These are phyloP conservation scores for Coregonus sp. DNA, from an alignment of 2,797 vertebrate species.

Conservation along the genomic window DNA sequence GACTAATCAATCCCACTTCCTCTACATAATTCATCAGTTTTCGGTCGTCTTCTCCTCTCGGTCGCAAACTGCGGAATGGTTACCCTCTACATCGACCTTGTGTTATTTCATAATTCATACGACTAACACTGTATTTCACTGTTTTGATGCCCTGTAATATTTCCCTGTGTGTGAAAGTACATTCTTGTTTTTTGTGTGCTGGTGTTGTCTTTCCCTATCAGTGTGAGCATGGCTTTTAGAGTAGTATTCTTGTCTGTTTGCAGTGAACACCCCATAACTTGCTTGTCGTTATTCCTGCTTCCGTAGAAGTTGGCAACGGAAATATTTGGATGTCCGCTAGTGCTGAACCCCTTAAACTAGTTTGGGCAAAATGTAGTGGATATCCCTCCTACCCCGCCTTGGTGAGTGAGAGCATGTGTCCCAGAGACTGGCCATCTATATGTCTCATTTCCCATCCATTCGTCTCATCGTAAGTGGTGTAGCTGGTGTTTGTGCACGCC, in stretches of 20 bases:
- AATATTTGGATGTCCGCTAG: slow-evolving; percentile 89
- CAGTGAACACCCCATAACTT: slow-evolving; percentile 68
- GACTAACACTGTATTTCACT: no score
- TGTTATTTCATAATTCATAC: background rate
- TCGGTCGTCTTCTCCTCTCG: background rate
- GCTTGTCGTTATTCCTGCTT: slow-evolving; percentile 74
- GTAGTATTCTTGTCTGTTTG: slow-evolving; percentile 47
- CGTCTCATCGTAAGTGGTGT: slow-evolving; percentile 63
- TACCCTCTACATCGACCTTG: slow-evolving; percentile 8
- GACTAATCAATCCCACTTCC: slow-evolving; percentile 10
- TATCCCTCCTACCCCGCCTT: slow-evolving; percentile 91
- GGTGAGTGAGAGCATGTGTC: slow-evolving; percentile 76
- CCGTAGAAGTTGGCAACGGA: slow-evolving; percentile 83
- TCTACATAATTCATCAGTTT: slow-evolving; percentile 15
- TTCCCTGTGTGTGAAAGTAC: slow-evolving; percentile 21
- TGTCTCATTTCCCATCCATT: slow-evolving; percentile 57
- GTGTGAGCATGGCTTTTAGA: slow-evolving; percentile 34
- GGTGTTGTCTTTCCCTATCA: slow-evolving; percentile 13
- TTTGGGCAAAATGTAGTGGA: slow-evolving; percentile 96
- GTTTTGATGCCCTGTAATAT: slow-evolving; percentile 5
- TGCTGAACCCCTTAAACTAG: slow-evolving; percentile 90
- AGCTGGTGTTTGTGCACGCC: slow-evolving; percentile 61
- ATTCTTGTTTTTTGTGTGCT: slow-evolving; percentile 10
- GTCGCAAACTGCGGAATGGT: background rate
- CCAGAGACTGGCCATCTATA: slow-evolving; percentile 24